Conservation (phyloP, 2,113 vertebrate genomes). For the Chiloscyllium plagiosum region DNA sequence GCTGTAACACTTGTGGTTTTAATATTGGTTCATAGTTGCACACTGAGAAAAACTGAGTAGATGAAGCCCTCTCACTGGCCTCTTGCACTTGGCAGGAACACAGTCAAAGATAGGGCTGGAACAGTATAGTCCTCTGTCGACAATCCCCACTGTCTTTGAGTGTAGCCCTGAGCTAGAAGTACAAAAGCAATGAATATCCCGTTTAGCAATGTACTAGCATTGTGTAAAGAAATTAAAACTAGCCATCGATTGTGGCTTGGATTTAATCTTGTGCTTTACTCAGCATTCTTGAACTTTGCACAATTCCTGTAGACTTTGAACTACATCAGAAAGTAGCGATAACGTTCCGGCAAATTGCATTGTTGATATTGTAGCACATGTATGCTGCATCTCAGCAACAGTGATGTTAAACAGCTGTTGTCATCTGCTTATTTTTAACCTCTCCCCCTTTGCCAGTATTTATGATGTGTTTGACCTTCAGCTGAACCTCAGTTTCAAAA, state of each 20-base stretch:
- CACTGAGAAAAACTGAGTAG: background rate
- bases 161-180: background rate
- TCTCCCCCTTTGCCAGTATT: constrained; percentile 51
- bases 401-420: constrained; percentile 41
- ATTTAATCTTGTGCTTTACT: constrained; percentile 1
- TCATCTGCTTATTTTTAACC: constrained; percentile 40
- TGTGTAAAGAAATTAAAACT: background rate
- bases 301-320: background rate
- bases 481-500: constrained; percentile 49
- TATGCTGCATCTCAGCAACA: constrained; percentile 34
- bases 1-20: background rate
- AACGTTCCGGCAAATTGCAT: background rate
- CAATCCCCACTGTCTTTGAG: background rate
- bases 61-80: background rate
- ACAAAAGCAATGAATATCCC: background rate
- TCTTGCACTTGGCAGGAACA: background rate
- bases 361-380: background rate
- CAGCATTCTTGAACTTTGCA: background rate
- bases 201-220: background rate
- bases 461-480: constrained; percentile 52
- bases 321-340: background rate
- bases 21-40: background rate
- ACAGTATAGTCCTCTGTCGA: background rate
- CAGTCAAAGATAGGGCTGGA: background rate
- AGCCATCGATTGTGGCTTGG: background rate